Evolutionary conservation across 2,888 invertebrate species (phyloP).

Genomic region (Sylvicola cinctus): DNA sequence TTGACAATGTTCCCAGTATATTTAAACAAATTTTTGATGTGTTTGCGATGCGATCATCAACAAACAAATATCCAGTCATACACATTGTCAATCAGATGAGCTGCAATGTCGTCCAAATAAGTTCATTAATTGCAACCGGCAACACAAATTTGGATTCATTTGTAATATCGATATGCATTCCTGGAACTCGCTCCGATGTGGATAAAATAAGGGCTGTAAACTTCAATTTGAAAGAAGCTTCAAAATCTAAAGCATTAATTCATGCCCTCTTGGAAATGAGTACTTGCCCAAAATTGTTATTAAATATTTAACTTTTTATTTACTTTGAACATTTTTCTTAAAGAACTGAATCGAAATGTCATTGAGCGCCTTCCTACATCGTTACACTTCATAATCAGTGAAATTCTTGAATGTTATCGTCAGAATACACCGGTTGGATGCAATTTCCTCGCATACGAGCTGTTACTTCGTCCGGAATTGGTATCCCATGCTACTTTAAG

Average conservation of each 20-base stretch:
- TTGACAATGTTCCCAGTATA: constrained; percentile 42
- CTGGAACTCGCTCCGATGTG: no score
- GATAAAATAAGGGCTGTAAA: no score
- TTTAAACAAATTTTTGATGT: constrained; percentile 48
- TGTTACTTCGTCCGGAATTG: constrained; percentile 48
- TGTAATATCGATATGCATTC: constrained; percentile 12
- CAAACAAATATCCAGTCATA: constrained; percentile 45
- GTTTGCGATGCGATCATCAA: constrained; percentile 29
- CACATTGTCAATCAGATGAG: constrained; percentile 50
- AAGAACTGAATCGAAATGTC: not conserved
- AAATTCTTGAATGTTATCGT: constrained; percentile 45
- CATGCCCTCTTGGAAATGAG: no score
- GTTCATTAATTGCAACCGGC: constrained; percentile 12
- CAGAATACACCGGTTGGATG: constrained; percentile 49
- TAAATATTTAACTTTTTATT: no score
- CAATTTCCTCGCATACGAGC: constrained; percentile 41
- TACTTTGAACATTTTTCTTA: no score
- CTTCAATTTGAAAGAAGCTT: no score
- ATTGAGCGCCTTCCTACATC: constrained; percentile 47
- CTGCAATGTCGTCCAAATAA: constrained; percentile 52
- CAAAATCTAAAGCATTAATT: no score
- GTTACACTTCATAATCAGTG: constrained; percentile 42
- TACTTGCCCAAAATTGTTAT: no score
- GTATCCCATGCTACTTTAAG: constrained; percentile 33
- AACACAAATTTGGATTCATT: not conserved